Percentiles rank a stretch among this genome's conserved stretches.
Evolutionary conservation across 2,888 invertebrate genomes (phyloP).

Genomic region (Acanthosepion lycidas): DNA sequence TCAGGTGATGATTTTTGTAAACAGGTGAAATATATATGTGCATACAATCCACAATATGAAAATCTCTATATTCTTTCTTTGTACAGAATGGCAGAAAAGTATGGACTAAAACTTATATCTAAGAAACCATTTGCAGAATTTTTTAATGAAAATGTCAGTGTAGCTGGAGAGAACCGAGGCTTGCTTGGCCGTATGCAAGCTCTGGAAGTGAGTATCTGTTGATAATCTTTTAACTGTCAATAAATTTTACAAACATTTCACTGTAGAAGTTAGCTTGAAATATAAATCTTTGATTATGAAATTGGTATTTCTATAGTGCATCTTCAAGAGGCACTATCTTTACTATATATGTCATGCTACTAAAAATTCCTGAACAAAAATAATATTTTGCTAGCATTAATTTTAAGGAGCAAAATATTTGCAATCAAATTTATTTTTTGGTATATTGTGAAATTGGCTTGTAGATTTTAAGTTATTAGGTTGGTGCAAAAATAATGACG

Average conservation of each 20-base stretch:
- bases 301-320: too few relatives aligned
- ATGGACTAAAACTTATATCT: conserved; percentile 76
- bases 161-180: conserved; percentile 76
- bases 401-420: too few relatives aligned
- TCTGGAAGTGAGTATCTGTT: conserved; percentile 66
- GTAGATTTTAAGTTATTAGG: too few relatives aligned
- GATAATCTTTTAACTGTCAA: background rate
- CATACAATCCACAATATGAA: background rate
- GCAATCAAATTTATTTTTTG: too few relatives aligned
- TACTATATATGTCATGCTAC: too few relatives aligned
- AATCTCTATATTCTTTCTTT: conserved; percentile 8
- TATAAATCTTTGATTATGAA: too few relatives aligned
- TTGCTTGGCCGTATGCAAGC: conserved; percentile 84
- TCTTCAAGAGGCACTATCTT: background rate
- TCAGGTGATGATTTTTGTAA: too few relatives aligned
- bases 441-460: too few relatives aligned
- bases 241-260: background rate
- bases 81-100: conserved; percentile 76
- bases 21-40: too few relatives aligned
- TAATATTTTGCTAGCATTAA: too few relatives aligned
- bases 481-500: too few relatives aligned
- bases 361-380: too few relatives aligned
- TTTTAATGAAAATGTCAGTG: conserved; percentile 80
- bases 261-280: background rate
- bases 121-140: conserved; percentile 84